A percentile compares a stretch with the other conserved stretches of the same genome.
Conservation (phyloP, 2,888 invertebrate species). For the Ectemnius continuus region DNA sequence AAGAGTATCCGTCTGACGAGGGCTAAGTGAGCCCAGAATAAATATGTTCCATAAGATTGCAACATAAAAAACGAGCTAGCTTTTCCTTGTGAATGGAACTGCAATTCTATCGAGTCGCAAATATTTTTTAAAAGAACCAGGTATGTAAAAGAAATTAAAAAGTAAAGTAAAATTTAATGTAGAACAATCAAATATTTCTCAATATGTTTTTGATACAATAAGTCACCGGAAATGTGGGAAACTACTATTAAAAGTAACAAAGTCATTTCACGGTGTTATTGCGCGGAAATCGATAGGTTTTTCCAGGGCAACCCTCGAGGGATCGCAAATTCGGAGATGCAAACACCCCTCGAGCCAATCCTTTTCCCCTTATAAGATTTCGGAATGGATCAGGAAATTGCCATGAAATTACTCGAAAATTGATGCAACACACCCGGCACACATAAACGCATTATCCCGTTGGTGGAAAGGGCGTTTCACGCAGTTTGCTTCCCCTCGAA, state of each 20-base stretch:
- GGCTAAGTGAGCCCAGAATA: slow-evolving; percentile 27
- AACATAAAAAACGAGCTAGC: not conserved
- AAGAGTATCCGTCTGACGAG: slow-evolving; percentile 29
- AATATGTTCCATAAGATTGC: slow-evolving; percentile 2
- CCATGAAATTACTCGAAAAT: slow-evolving; percentile 74
- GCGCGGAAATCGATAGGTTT: slow-evolving; percentile 19
- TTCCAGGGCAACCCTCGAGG: not conserved
- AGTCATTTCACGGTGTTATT: slow-evolving; percentile 8
- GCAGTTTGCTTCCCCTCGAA: slow-evolving; percentile 18
- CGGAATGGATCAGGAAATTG: slow-evolving; percentile 70
- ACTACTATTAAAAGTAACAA: not conserved
- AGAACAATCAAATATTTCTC: not conserved
- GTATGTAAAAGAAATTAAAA: slow-evolving; percentile 7
- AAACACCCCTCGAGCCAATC: slow-evolving; percentile 28
- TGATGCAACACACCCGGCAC: slow-evolving; percentile 56
- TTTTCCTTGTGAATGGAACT: no score
- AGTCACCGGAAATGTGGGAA: not conserved
- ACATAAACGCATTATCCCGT: slow-evolving; percentile 45
- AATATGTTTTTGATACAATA: not conserved
- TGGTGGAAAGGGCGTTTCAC: slow-evolving; percentile 20
- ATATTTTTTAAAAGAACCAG: not conserved
- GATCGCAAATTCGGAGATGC: slow-evolving; percentile 35
- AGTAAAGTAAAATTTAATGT: not conserved
- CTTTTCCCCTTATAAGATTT: slow-evolving; percentile 37
- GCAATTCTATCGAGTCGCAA: no score